Evolutionary conservation across 2,888 invertebrate species (phyloP).

Genomic region (Anagyrus pseudococci): DNA sequence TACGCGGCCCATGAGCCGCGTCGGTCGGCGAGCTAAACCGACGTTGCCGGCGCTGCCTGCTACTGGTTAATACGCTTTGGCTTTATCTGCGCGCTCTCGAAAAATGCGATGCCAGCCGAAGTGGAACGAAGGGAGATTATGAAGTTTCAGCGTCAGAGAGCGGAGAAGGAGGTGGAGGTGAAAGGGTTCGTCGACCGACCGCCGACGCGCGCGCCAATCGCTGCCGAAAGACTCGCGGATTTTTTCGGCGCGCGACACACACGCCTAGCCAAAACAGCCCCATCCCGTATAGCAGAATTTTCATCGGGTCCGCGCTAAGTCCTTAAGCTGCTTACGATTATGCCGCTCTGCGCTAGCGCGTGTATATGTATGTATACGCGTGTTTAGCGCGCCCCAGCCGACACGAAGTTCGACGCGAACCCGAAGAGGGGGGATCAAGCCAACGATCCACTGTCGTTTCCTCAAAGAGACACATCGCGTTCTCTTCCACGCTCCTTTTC

Average conservation of each 20-base stretch:
- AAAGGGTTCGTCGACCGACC: neutral
- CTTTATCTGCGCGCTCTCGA: conserved; percentile 15
- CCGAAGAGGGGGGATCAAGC: neutral
- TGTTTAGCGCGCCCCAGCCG: neutral
- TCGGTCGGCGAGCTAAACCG: too few species aligned
- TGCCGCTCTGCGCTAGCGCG: neutral
- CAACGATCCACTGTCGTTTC: conserved; percentile 25
- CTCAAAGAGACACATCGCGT: conserved; percentile 2
- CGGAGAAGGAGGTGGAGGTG: neutral
- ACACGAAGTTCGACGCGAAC: neutral
- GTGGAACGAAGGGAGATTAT: conserved; percentile 33
- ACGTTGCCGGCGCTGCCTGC: neutral
- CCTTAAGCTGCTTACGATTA: conserved; percentile 56
- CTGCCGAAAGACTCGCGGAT: neutral
- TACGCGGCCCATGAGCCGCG: too few species aligned
- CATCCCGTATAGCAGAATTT: conserved; percentile 47
- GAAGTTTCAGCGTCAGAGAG: conserved; percentile 23
- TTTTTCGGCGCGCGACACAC: conserved; percentile 9
- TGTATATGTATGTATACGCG: neutral
- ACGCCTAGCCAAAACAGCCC: conserved; percentile 30
- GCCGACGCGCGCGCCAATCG: neutral
- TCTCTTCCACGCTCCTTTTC: neutral
- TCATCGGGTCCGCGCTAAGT: conserved; percentile 52
- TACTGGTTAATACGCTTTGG: conserved; percentile 28
- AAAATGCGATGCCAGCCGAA: conserved; percentile 27